These are phyloP conservation scores for Hypotaenidia okinawae DNA, from an alignment of 2,797 vertebrate genomes.

Conservation along the genomic window DNA sequence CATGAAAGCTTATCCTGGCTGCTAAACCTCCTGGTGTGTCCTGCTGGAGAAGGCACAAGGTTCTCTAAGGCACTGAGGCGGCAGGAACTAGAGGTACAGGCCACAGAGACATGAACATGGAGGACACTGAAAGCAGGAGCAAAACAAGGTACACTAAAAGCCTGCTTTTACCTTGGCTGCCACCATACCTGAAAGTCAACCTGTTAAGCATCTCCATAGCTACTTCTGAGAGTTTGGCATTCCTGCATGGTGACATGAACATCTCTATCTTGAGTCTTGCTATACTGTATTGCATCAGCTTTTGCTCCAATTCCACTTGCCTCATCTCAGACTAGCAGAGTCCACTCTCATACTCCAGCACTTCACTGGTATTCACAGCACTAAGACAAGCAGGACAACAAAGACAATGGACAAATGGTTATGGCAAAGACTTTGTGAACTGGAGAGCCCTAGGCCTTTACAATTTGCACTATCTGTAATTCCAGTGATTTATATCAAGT, in stretches of 20 bases:
- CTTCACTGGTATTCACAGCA: background rate
- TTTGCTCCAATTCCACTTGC: background rate
- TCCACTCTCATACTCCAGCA: background rate
- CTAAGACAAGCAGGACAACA: background rate
- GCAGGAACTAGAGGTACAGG: background rate
- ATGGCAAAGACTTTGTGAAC: background rate
- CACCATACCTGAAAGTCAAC: background rate
- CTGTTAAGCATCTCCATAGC: background rate
- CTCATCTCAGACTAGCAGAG: background rate
- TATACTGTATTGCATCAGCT: background rate
- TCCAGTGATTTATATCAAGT: background rate
- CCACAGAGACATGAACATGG: background rate
- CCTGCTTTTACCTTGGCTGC: background rate
- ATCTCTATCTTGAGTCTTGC: background rate
- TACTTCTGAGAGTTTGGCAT: background rate
- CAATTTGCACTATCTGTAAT: background rate
- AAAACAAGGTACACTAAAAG: background rate
- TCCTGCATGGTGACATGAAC: accelerated
- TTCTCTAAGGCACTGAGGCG: background rate
- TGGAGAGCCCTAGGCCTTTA: background rate
- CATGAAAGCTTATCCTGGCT: background rate
- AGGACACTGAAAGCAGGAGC: background rate
- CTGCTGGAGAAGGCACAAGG: background rate
- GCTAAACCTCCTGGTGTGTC: background rate
- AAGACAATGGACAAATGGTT: background rate